phyloP scores from a whole-genome alignment of 2,888 invertebrate species.

The Patella pellucida region DNA sequence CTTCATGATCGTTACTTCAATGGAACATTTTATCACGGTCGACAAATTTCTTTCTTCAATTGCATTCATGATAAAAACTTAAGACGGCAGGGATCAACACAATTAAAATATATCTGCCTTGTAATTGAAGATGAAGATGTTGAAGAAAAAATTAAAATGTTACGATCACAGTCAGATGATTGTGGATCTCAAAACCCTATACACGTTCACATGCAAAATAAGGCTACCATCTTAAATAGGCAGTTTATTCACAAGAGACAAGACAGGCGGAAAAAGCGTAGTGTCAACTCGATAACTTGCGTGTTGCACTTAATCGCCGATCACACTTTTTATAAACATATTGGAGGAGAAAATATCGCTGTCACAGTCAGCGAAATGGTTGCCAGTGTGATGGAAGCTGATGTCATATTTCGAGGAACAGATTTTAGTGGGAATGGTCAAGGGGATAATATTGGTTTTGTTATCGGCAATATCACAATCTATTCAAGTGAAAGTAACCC shows the following conservation, averaged over 20 bases:
- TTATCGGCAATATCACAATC: constrained; percentile 50
- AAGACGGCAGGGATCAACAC: not conserved
- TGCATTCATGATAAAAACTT: not conserved
- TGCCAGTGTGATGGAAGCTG: constrained; percentile 53
- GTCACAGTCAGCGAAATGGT: constrained; percentile 52
- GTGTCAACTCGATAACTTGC: constrained; percentile 35
- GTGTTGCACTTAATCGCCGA: constrained; percentile 61
- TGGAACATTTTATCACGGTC: not conserved
- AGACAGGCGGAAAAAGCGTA: not conserved
- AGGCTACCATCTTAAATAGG: not conserved
- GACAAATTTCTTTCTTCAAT: not conserved
- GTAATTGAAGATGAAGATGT: not conserved
- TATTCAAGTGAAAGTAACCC: constrained; percentile 27
- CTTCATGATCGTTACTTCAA: not conserved
- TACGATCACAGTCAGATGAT: not conserved
- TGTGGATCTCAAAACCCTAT: not conserved
- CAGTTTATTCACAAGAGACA: not conserved
- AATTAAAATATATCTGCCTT: not conserved
- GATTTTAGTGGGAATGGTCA: constrained; percentile 63
- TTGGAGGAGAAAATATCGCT: constrained; percentile 40
- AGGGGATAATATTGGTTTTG: constrained; percentile 64
- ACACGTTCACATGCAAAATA: not conserved
- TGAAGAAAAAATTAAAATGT: not conserved
- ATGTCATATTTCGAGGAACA: constrained; percentile 60
- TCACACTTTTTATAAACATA: constrained; percentile 53